Base-by-base conservation (phyloP, 2,113 vertebrate genomes). In the Bucco capensis region DNA sequence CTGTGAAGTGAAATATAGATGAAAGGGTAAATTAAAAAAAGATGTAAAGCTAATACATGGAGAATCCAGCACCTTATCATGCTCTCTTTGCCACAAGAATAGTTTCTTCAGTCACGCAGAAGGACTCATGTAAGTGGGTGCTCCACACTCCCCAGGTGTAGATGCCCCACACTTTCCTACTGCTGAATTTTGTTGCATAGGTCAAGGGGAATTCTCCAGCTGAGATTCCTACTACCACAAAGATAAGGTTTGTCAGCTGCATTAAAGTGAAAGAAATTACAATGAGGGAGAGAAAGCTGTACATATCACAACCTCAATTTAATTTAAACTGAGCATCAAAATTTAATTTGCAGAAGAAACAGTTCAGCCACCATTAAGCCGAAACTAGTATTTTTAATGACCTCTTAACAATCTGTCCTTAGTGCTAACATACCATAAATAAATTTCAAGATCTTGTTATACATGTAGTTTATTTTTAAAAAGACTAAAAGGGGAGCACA, bases 301-400 rank as follows among this genome's bases (percentile, higher is more conserved):
- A 44, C 69, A 12, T 38, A 42, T 53, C 51, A 74, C 54, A 92
- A n/a, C n/a, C n/a, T n/a, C n/a, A n/a, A n/a, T n/a, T n/a, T n/a
- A n/a, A n/a, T n/a, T n/a, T n/a, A n/a, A n/a, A n/a, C n/a, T n/a
- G n/a, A n/a, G 50, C 9, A 1, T 49, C 85, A 85, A n/a, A 89
- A 81, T 88, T 94, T 70, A 44, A 25, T 94, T 88, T 87, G 72
- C 89, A 94, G 77, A 85, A 95, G 91, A 92, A 79, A 0, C 72
- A 82, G 73, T 61, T 76, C 2, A 4, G 60, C 42, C 71, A 77
- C 64, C 74, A 77, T 92, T 89, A 96, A 95, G 65, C 80, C 73
- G 69, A 96, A 97, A 91, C 70, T 61, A 92, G 17, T 95, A 90
- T 75, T 88, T 97, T 97, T 97, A 95, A 97, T 57, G 75, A 86